Conservation (phyloP, 1,140 invertebrate species). For the Hycleus cichorii region DNA sequence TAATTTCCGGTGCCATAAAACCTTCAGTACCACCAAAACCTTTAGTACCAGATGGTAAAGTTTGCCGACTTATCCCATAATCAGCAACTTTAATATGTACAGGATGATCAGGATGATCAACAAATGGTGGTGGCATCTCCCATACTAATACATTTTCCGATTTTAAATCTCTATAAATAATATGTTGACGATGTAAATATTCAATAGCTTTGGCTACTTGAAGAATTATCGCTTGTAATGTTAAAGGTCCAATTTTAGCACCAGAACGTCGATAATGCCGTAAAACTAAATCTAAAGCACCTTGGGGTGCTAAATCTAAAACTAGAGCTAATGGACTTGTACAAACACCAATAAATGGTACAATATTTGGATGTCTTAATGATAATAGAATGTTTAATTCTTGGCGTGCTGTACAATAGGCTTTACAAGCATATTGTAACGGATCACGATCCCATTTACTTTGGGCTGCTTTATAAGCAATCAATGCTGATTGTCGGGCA, state of each 20-base stretch:
- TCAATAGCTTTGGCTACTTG: conserved; percentile 90
- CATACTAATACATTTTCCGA: conserved; percentile 98
- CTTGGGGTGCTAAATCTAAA: conserved; percentile 83
- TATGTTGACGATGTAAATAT: conserved; percentile 88
- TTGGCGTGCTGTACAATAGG: conserved; percentile 90
- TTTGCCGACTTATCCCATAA: conserved; percentile 90
- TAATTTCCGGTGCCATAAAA: conserved; percentile 99
- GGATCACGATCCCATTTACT: conserved; percentile 89
- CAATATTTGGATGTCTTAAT: conserved; percentile 84
- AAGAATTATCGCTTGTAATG: conserved; percentile 76
- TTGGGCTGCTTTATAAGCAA: conserved; percentile 72
- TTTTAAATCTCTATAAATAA: conserved; percentile 96
- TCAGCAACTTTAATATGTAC: conserved; percentile 92
- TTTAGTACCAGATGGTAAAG: conserved; percentile 85
- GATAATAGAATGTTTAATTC: conserved; percentile 85
- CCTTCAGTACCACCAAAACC: conserved; percentile 96
- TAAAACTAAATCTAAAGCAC: conserved; percentile 77
- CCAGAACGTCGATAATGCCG: conserved; percentile 78
- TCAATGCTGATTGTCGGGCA: conserved; percentile 61
- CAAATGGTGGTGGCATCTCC: conserved; percentile 75
- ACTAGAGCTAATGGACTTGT: conserved; percentile 85
- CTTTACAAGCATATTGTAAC: conserved; percentile 83
- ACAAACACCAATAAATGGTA: conserved; percentile 84
- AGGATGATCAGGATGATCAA: conserved; percentile 52
- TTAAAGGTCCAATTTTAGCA: conserved; percentile 67